Conservation (phyloP, 2,888 invertebrate species). For the Tenthredo scrophulariae region DNA sequence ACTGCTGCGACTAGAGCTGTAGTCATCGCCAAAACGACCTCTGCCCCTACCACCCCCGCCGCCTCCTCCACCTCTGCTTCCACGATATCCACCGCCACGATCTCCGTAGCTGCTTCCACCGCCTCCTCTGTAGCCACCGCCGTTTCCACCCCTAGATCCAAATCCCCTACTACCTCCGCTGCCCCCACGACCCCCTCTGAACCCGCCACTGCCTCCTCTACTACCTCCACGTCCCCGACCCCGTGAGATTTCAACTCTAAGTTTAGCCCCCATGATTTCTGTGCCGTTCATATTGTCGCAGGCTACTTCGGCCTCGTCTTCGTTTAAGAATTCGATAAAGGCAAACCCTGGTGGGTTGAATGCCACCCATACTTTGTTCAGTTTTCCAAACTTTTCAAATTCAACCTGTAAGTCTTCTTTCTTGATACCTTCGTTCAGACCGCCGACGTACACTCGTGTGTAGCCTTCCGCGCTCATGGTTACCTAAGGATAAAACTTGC, state of each 20-base stretch:
- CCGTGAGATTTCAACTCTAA: conserved; percentile 93
- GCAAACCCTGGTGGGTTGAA: conserved; percentile 97
- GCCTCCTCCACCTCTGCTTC: conserved; percentile 75
- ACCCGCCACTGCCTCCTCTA: conserved; percentile 81
- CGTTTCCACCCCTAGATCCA: conserved; percentile 76
- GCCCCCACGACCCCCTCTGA: conserved; percentile 81
- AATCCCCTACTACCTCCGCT: conserved; percentile 79
- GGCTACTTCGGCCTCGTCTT: conserved; percentile 93
- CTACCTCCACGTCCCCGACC: conserved; percentile 87
- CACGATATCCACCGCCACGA: conserved; percentile 78
- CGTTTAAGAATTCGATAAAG: conserved; percentile 94
- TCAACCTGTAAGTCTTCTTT: conserved; percentile 95
- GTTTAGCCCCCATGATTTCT: conserved; percentile 91
- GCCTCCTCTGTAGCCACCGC: conserved; percentile 75
- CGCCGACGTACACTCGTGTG: conserved; percentile 94
- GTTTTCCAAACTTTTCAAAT: conserved; percentile 94
- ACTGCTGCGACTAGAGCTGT: conserved; percentile 71
- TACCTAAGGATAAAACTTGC: conserved; percentile 38
- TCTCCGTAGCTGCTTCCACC: conserved; percentile 79
- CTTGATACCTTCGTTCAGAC: conserved; percentile 92
- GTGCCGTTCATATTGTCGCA: conserved; percentile 93
- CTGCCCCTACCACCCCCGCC: conserved; percentile 73
- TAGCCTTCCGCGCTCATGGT: conserved; percentile 76
- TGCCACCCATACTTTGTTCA: conserved; percentile 95
- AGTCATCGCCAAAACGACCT: conserved; percentile 75